Evolutionary conservation across 2,888 invertebrate species (phyloP), one percentile per base, ranked within the genome.

Genomic region (Drosophila colorata): DNA sequence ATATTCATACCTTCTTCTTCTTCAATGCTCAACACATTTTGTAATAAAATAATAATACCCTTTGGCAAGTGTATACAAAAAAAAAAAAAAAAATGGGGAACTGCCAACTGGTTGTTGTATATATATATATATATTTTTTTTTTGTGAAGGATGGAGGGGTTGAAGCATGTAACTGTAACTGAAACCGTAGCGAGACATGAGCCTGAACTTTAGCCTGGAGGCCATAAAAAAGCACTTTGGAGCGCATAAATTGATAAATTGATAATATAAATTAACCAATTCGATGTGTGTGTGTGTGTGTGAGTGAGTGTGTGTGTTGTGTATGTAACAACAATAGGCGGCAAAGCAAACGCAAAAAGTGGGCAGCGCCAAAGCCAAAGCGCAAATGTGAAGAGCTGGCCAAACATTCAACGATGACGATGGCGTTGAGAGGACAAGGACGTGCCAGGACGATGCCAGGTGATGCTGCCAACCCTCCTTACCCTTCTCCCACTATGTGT

Each of bases 221-320:
- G 63, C 80, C 83, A 83, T 86, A 83, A 83, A 83, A 81, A 84
- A 81, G 72, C 77, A 84, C 82, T 87, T 84, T 87, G 70, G 66
- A 87, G 79, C 67, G 87, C 77, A 87, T 87, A 81, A 84, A 84
- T 85, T 84, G 79, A 84, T 84, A 87, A 84, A 84, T 84, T 87
- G 82, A 85, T 87, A 87, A 84, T 84, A 84, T 84, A 84, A 84
- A 87, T 87, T 84, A 84, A 87, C 85, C 86, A 81, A 87, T 82
- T 73, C 86, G 60, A 76, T 63, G 60, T 49, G 38, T 38, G 44
- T 28, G 57, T 65, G 57, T 48, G 51, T 53, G 41, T 52, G 46
- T 31, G 37, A 31, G 56, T 53, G 61, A 47, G 46, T 33, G 53
- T 35, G 56, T 63, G 58, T 80, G 58, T 47, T 68, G 60, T 57